Evolutionary conservation across 2,113 vertebrate genomes (phyloP), one percentile per base, ranked within the genome.

Genomic region (Vidua chalybeata): DNA sequence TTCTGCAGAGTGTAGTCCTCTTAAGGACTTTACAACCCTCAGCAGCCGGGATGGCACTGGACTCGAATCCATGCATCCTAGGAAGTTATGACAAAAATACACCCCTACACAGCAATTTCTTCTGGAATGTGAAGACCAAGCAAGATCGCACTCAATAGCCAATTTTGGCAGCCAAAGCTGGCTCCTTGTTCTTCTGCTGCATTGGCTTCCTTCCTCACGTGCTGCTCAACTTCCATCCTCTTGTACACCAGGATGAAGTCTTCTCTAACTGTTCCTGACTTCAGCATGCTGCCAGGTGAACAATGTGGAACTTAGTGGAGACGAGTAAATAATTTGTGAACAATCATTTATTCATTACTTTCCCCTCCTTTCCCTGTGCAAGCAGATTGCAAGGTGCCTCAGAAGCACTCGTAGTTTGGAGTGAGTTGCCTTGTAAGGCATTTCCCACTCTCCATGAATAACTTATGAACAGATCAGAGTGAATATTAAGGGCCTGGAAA

Each of bases 271-370:
- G 79, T 41, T 93, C 68, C 92, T 94, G 82, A 87, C 85, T 96
- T 92, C 78, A 91, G 59, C 37, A 28, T 67, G 43, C 64, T 96
- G 93, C 79, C 94, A 95, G 94, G 84, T 94, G 93, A 95, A 93
- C 90, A 87, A 61, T 1, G 30, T 81, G 72, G 72, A 95, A 95
- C 95, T 95, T 93, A 96, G 94, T 68, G 72, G 85, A 94, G 94
- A 96, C 88, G 95, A 96, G 96, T 96, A 96, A 96, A 96, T 96
- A 95, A 94, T 96, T 96, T 95, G 95, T 96, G 95, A 96, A 96
- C 87, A 88, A 93, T 97, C 3, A 95, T 95, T 96, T 96, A 96
- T 96, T 97, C 89, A 97, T 96, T 91, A 80, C 85, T 81, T 96
- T 92, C 88, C 91, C 56, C 87, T 95, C 90, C 88, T 96, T 80